Evolutionary conservation across 2,113 vertebrate species (phyloP), one percentile per base, ranked within the genome.

Genomic region (Tichodroma muraria): DNA sequence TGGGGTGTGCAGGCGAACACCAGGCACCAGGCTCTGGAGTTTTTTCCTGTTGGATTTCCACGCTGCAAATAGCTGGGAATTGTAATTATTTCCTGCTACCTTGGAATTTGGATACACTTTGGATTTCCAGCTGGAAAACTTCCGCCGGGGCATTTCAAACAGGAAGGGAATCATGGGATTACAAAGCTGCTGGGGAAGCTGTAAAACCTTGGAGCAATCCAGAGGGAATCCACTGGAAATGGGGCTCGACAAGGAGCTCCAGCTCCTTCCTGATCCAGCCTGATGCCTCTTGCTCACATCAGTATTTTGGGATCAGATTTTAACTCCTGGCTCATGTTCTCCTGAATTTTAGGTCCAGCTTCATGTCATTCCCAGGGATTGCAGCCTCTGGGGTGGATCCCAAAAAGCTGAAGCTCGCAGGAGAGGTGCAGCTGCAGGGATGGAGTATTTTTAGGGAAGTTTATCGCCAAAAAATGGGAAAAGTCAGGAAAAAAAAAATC

Each of bases 121-220:
- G 75, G 21, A 31, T 59, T 50, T 52, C 30, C 11, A 37, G 59
- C 50, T 23, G 45, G 22, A 73, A 80, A 80, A 63, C 24, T 47
- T 72, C 82, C 0, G 0, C 33, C 1, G 56, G 4, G 11, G 45
- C 47, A 1, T 24, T 52, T 53, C 24, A 12, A 45, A 9, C 6
- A 20, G 44, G 56, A 50, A 76, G 18, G 66, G 4, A 3, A 8
- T 4, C 6, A 23, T 0, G 8, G 10, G 10, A 65, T n/a, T 6
- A 13, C 18, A 13, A 22, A 3, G 49, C 6, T 8, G 69, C 57
- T 31, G 49, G 1, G 22, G n/a, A n/a, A 68, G 49, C 44, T 5
- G 19, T 1, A 37, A 85, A 57, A 75, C 5, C 75, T 18, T 21
- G 15, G 11, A 49, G 59, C 0, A 3, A 21, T 3, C 23, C 53